Conservation (phyloP, 2,888 invertebrate genomes). For the Aphidoletes aphidimyza region DNA sequence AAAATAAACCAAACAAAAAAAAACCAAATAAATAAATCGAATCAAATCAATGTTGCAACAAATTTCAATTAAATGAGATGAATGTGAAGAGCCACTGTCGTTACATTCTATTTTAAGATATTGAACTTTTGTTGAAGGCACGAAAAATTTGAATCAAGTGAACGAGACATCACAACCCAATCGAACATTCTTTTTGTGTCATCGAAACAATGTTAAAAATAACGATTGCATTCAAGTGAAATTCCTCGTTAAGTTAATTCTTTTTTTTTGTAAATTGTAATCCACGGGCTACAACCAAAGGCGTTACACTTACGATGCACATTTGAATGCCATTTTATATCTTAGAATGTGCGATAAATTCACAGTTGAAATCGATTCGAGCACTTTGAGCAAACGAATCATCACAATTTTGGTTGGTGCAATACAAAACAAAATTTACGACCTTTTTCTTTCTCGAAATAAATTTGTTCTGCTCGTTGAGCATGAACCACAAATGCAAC, state of each 20-base stretch:
- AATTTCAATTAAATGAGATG: neutral
- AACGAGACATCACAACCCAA: neutral
- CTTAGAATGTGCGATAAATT: neutral
- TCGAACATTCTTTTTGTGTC: slow-evolving; percentile 28
- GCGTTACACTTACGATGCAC: no score
- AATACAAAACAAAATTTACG: neutral
- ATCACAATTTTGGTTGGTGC: slow-evolving; percentile 39
- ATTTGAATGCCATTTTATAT: neutral
- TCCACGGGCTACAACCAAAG: neutral
- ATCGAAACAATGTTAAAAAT: slow-evolving; percentile 23
- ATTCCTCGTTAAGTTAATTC: neutral
- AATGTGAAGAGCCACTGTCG: slow-evolving; percentile 19
- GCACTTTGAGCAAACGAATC: neutral
- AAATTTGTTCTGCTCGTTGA: neutral
- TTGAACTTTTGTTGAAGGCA: neutral
- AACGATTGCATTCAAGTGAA: slow-evolving; percentile 36
- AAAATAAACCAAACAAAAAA: slow-evolving; percentile 58
- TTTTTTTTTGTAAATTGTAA: neutral
- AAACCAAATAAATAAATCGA: slow-evolving; percentile 56
- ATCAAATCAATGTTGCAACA: slow-evolving; percentile 50
- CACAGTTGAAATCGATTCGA: neutral
- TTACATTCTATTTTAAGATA: slow-evolving; percentile 19
- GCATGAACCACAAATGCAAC: neutral
- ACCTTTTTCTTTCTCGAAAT: neutral
- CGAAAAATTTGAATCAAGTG: neutral